A percentile compares a stretch with the other conserved stretches of the same genome.
phyloP scores from a whole-genome alignment of 2,888 invertebrate genomes.

The Leptopilina drosophilae region DNA sequence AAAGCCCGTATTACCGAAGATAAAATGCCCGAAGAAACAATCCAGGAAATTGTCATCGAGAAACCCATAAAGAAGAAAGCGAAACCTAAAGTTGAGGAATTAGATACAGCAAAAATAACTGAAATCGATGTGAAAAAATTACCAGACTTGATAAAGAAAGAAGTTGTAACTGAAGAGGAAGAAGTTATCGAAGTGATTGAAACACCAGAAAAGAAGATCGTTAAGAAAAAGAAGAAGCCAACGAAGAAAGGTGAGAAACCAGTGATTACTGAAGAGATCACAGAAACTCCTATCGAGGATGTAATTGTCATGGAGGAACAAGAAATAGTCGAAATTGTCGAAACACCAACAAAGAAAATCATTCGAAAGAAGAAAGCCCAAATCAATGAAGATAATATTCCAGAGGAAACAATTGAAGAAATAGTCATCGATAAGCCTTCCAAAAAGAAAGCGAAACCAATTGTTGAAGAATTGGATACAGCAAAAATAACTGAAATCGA shows the following conservation, averaged over 20 bases:
- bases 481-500: not conserved
- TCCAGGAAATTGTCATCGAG: conserved; percentile 60
- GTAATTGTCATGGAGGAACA: conserved; percentile 54
- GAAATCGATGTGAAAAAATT: conserved; percentile 47
- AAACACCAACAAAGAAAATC: conserved; percentile 61
- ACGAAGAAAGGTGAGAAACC: conserved; percentile 62
- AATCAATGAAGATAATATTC: conserved; percentile 46
- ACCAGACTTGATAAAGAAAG: conserved; percentile 50
- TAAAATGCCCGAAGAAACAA: conserved; percentile 59
- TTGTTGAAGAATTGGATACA: conserved; percentile 53
- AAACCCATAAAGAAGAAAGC: conserved; percentile 56
- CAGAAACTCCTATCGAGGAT: conserved; percentile 62
- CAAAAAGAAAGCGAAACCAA: conserved; percentile 16
- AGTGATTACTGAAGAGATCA: conserved; percentile 69
- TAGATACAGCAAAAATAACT: not conserved
- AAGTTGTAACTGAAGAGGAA: conserved; percentile 21
- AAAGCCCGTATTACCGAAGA: conserved; percentile 57
- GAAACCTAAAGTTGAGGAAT: not conserved
- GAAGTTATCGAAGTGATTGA: conserved; percentile 73
- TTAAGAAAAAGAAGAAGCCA: conserved; percentile 71
- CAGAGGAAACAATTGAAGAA: conserved; percentile 64
- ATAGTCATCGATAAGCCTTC: conserved; percentile 46
- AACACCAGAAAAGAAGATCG: conserved; percentile 75
- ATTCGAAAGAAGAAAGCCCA: conserved; percentile 57
- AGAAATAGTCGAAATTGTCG: conserved; percentile 58